Evolutionary conservation across 2,113 vertebrate genomes (phyloP).

Genomic region (Callipepla squamata): DNA sequence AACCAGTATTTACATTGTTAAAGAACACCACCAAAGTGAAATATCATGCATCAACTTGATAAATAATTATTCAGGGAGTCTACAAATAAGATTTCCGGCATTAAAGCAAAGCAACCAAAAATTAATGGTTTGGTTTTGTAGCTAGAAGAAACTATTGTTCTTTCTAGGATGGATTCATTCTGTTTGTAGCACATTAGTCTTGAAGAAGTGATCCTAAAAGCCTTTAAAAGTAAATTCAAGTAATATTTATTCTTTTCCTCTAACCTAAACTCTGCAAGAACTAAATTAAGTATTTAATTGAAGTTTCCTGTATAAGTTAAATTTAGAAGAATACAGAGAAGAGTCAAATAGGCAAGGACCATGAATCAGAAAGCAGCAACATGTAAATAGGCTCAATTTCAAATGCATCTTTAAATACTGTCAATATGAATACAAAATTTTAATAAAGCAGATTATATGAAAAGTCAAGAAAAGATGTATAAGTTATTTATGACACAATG

Average conservation of each 20-base stretch:
- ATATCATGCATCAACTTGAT: neutral
- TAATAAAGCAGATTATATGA: neutral
- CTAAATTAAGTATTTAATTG: neutral
- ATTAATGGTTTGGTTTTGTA: neutral
- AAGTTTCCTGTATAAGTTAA: neutral
- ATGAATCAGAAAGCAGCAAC: neutral
- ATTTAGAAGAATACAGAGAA: neutral
- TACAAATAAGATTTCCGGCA: neutral
- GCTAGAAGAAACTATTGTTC: neutral
- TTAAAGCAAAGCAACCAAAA: neutral
- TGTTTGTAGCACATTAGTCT: neutral
- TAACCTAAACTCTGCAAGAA: neutral
- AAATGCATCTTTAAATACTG: neutral
- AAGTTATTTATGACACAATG: neutral
- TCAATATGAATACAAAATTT: neutral
- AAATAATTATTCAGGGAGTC: conserved; percentile 9
- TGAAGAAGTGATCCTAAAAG: neutral
- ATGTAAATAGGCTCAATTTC: neutral
- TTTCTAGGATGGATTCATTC: neutral
- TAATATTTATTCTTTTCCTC: neutral
- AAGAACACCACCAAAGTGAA: neutral
- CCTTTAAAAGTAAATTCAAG: neutral
- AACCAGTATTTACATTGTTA: conserved; percentile 8
- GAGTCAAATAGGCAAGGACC: neutral
- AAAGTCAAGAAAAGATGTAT: neutral